phyloP scores from a whole-genome alignment of 2,888 invertebrate genomes.

The Pheosia tremula region DNA sequence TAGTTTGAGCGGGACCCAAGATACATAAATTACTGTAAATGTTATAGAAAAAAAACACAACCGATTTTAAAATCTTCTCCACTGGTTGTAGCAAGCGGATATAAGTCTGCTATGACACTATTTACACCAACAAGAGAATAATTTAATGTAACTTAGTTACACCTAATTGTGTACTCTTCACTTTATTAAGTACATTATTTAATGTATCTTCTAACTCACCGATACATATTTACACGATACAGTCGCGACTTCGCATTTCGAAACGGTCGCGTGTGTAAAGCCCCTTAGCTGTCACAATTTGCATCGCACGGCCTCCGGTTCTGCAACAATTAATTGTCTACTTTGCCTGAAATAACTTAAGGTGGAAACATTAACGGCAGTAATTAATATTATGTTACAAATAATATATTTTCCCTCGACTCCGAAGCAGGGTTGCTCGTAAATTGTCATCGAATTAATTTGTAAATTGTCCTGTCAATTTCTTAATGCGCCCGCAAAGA shows the following conservation, averaged over 20 bases:
- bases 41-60: no score
- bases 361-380: constrained; percentile 43
- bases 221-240: not conserved
- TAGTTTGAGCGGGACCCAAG: no score
- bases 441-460: constrained; percentile 39
- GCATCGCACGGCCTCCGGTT: constrained; percentile 36
- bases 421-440: constrained; percentile 43
- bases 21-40: no score
- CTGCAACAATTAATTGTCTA: constrained; percentile 47
- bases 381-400: constrained; percentile 54
- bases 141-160: no score
- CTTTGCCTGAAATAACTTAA: constrained; percentile 45
- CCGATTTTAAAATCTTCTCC: no score
- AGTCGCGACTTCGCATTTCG: no score
- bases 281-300: constrained; percentile 41
- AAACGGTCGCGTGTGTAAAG: constrained; percentile 24
- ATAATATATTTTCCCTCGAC: constrained; percentile 50
- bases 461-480: constrained; percentile 41
- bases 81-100: no score
- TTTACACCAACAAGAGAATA: no score
- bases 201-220: no score
- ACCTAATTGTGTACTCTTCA: no score
- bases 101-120: no score
- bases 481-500: constrained; percentile 16
- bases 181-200: no score